Conservation (phyloP, 2,797 vertebrate species). For the Halcyon smyrnensis region DNA sequence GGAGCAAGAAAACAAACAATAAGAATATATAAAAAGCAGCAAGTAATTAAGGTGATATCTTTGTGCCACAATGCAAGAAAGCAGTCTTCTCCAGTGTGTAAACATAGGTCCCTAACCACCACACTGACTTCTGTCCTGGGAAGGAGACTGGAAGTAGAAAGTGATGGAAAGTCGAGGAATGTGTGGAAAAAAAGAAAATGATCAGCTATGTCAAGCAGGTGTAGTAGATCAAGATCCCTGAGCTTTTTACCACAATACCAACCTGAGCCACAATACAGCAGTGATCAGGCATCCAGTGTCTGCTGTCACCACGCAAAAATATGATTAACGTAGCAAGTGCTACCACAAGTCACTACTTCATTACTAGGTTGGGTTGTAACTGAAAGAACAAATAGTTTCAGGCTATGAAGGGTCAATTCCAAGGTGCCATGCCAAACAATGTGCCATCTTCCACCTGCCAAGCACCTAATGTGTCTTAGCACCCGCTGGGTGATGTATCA, state of each 20-base stretch:
- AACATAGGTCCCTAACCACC: neutral
- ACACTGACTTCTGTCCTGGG: neutral
- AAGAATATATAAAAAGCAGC: neutral
- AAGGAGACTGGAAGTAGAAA: neutral
- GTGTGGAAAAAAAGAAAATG: neutral
- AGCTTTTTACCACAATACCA: neutral
- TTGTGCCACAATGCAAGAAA: neutral
- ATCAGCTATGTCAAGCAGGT: neutral
- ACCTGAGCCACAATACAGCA: neutral
- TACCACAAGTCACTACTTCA: neutral
- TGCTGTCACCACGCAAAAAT: neutral
- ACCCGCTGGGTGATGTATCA: neutral
- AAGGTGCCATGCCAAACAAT: neutral
- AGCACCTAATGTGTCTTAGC: neutral
- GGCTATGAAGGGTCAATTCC: neutral
- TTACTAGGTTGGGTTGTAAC: neutral
- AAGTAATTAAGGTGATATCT: neutral
- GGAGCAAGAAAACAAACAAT: neutral
- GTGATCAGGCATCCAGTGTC: neutral
- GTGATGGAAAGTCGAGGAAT: neutral
- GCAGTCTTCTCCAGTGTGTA: neutral
- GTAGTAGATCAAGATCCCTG: neutral
- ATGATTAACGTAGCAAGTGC: neutral
- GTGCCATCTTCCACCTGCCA: slow-evolving; percentile 1
- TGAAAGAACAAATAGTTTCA: neutral